Percentiles rank a stretch among this genome's conserved stretches.
Evolutionary conservation across 2,113 vertebrate genomes (phyloP).

Genomic region (Falco punctatus): DNA sequence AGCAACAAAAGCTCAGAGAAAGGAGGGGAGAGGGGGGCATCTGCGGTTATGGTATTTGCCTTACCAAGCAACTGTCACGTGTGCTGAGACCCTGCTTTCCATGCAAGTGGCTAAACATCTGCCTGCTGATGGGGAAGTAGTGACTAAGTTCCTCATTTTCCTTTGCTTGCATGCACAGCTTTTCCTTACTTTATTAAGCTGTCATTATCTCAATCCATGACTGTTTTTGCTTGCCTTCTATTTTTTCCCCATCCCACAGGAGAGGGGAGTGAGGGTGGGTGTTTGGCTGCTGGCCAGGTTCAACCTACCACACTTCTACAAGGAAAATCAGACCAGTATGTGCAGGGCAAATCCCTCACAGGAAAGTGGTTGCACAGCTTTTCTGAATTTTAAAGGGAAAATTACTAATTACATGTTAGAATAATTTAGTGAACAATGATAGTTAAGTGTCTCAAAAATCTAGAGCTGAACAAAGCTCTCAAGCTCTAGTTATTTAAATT

Average conservation of each 20-base stretch:
- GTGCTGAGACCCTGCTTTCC: neutral
- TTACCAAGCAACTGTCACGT: neutral
- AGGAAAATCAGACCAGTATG: neutral
- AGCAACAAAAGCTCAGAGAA: neutral
- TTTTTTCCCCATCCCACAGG: neutral
- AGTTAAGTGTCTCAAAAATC: neutral
- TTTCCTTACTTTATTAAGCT: neutral
- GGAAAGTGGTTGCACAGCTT: neutral
- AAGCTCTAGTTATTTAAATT: neutral
- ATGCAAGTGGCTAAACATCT: neutral
- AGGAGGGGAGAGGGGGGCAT: too few species aligned
- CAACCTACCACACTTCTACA: neutral
- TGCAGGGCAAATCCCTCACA: neutral
- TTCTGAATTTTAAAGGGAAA: neutral
- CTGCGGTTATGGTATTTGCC: neutral
- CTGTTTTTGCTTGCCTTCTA: neutral
- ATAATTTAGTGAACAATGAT: neutral
- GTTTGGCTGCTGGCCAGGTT: neutral
- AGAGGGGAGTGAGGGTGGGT: neutral
- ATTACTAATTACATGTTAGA: neutral
- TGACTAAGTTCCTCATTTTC: neutral
- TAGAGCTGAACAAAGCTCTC: neutral
- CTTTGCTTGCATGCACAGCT: neutral
- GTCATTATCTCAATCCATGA: neutral
- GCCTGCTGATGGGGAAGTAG: neutral